These are phyloP conservation scores for Actinemys pallida DNA, from an alignment of 2,113 vertebrate species.

Conservation along the genomic window DNA sequence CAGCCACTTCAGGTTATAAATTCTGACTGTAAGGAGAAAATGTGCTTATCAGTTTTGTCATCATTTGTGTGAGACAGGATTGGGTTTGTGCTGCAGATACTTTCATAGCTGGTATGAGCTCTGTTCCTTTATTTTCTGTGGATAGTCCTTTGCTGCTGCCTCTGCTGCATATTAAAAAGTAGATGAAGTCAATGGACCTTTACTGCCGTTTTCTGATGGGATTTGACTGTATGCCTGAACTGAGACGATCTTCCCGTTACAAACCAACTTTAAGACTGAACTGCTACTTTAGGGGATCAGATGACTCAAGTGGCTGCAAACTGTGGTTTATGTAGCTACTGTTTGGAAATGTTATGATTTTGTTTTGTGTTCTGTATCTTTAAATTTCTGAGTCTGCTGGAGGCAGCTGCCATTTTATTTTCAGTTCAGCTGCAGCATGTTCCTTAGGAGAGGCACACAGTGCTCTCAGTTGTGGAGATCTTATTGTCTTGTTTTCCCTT, in stretches of 20 bases:
- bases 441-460: not conserved
- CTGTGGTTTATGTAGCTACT: not conserved
- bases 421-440: not conserved
- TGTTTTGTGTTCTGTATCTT: not conserved
- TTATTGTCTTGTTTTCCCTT: slow-evolving; percentile 3
- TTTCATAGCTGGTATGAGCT: slow-evolving; percentile 20
- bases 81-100: slow-evolving; percentile 22
- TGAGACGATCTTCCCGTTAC: slow-evolving; percentile 1
- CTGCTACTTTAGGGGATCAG: not conserved
- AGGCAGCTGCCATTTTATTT: slow-evolving; percentile 27
- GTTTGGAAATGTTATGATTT: not conserved
- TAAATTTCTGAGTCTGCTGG: slow-evolving; percentile 12
- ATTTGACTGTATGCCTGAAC: not conserved
- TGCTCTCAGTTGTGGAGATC: not conserved
- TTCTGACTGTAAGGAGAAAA: slow-evolving; percentile 71
- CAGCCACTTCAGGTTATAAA: slow-evolving; percentile 74
- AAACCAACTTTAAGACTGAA: not conserved
- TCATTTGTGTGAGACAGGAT: slow-evolving; percentile 54
- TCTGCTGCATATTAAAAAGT: slow-evolving; percentile 14
- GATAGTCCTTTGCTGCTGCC: slow-evolving; percentile 17
- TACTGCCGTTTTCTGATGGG: slow-evolving; percentile 13
- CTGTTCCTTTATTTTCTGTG: slow-evolving; percentile 15
- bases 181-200: slow-evolving; percentile 3
- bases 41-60: slow-evolving; percentile 65
- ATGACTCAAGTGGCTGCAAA: slow-evolving; percentile 26